Evolutionary conservation across 1,140 invertebrate species (phyloP), one percentile per base, ranked within the genome.

Genomic region (Leptonema lineaticorne): DNA sequence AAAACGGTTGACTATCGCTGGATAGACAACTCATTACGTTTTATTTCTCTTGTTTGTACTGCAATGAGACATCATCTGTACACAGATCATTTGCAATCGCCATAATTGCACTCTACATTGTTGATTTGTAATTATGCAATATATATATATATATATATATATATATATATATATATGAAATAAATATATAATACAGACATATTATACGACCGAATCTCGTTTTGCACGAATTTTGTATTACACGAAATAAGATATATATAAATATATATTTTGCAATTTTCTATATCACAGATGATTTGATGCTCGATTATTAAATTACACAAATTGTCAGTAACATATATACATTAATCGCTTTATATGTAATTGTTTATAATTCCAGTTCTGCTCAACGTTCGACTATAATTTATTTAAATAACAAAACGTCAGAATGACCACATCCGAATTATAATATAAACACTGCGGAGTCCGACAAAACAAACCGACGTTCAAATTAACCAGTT

Each of bases 391-490:
- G 63, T 66, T 48, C 45, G 28, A 27, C 63, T 53, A 63, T 53
- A 70, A 65, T 65, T 70, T 70, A 70, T 70, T 70, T 70, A 65
- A 64, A 67, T 70, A 70, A 70, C 64, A 59, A n/a, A 59, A 62
- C 66, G 62, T 48, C 50, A 27, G 53, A 70, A 70, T 67, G 58
- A 67, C 59, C 57, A 16, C 26, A 27, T 16, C 28, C 46, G 67
- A 70, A 67, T 70, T 67, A 70, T n/a, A 67, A 67, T 70, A 67
- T 62, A 70, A 63, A 63, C 56, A 67, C 37, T 41, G 37, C n/a
- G n/a, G 18, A 57, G 30, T 26, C 53, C 66, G 58, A 63, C 69
- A 70, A 67, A 70, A 70, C 59, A 70, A 67, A 67, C 69, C n/a
- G 48, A 53, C 59, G 67, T 37, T 67, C 46, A 67, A 70, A 67